Evolutionary conservation across 1,140 invertebrate species (phyloP), one percentile per base, ranked within the genome.

Genomic region (Coboldia fuscipes): DNA sequence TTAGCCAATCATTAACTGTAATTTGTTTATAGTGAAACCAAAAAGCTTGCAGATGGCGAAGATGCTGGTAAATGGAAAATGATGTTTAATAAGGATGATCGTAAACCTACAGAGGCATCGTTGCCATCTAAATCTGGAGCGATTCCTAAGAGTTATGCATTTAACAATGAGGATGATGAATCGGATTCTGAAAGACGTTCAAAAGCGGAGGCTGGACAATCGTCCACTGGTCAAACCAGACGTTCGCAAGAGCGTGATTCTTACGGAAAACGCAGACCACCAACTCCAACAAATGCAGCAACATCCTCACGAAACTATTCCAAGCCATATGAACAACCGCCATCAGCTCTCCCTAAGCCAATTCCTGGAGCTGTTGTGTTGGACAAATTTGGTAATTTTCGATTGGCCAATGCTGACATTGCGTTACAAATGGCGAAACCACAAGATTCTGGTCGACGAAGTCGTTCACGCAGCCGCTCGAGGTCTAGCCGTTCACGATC

Each of bases 341-440:
- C 18, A 21, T 16, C 6, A 17, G 8, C 9, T 5, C 17, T 14
- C 10, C 17, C 17, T 13, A 18, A 32, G 10, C 30, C 30, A 20
- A 17, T 19, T 5, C 12, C 19, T 10, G 18, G 30, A 4, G 18
- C 12, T 20, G 16, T 14, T 3, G 30, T 32, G 7, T 19, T 32
- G 3, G 30, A 32, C 21, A 32, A 32, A 21, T 32, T 32, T 21
- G 30, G 30, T 21, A 32, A 32, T 18, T 31, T 31, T 8, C 16
- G 16, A 13, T 21, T 32, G 9, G 8, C 17, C 9, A 20, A 3
- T 12, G 3, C 3, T 27, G 24, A 5, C 3, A 3, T 27, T 27
- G 14, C 14, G 14, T 5, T 10, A 10, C 12, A 14, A 10, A 27
- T 19, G 9, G 30, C 19, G 4, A 32, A 32, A n/a, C 30, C 30